Evolutionary conservation across 2,113 vertebrate genomes (phyloP).

Genomic region (Lamprotornis superbus): DNA sequence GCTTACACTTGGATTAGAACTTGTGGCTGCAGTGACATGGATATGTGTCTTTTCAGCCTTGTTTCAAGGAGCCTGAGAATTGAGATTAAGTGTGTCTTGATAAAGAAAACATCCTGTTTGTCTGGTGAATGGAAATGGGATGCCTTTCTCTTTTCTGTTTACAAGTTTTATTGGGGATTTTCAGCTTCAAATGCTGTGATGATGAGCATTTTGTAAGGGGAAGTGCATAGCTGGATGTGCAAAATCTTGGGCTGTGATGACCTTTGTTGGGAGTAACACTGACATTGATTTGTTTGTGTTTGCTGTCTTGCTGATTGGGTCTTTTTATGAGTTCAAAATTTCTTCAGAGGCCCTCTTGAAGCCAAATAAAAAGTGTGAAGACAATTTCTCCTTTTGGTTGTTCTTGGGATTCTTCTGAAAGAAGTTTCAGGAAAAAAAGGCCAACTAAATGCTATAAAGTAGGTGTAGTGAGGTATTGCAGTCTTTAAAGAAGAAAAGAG

Average conservation of each 20-base stretch:
- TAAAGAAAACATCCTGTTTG: not conserved
- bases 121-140: not conserved
- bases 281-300: not conserved
- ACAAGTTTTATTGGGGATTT: not conserved
- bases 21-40: not conserved
- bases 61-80: not conserved
- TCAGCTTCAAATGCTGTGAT: not conserved
- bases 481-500: not conserved
- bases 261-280: not conserved
- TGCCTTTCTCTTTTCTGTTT: not conserved
- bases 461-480: not conserved
- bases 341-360: not conserved
- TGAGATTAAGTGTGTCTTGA: not conserved
- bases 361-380: not conserved
- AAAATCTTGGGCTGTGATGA: not conserved
- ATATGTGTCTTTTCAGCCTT: not conserved
- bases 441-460: not conserved
- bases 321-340: not conserved
- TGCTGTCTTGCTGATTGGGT: not conserved
- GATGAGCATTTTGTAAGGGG: not conserved
- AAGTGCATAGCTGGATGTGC: not conserved
- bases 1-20: not conserved
- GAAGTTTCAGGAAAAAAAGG: not conserved
- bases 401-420: not conserved
- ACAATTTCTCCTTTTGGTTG: not conserved